Evolutionary conservation across 1,140 invertebrate species (phyloP), one percentile per base, ranked within the genome.

Genomic region (Arctopsyche grandis): DNA sequence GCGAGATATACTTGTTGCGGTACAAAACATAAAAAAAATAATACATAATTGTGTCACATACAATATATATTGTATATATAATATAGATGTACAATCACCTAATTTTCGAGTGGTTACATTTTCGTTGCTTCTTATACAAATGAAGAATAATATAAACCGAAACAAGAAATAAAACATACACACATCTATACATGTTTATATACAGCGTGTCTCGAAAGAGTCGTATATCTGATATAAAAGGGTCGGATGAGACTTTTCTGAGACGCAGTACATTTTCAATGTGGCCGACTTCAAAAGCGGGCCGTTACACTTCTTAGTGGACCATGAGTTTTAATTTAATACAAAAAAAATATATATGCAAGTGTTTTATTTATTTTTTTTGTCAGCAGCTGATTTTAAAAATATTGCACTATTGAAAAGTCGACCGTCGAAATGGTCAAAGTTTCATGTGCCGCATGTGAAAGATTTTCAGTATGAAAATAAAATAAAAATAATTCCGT

Each of bases 51-150:
- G 74, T 76, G 56, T 76, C 74, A 76, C 74, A 76, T 76, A 74
- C 71, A 60, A 74, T 76, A n/a, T n/a, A n/a, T n/a, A n/a, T n/a
- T n/a, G n/a, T n/a, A n/a, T n/a, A n/a, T n/a, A n/a, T n/a, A n/a
- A n/a, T n/a, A 76, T 56, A 76, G 22, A 76, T n/a, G 63, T 76
- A 76, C 74, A 63, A 76, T 76, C 74, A 76, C 74, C 74, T 76
- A 76, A 21, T 63, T 74, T 58, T 71, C 26, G 44, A 74, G 19
- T 46, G 43, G 16, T 71, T 46, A 71, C 21, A 29, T 22, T 46
- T 76, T 76, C 74, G 74, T 76, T 76, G 74, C 74, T 56, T 19
- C 52, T 29, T 63, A 76, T 56, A n/a, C n/a, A n/a, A n/a, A n/a
- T n/a, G n/a, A n/a, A n/a, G n/a, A n/a, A n/a, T n/a, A n/a, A n/a